Evolutionary conservation across 2,888 invertebrate genomes (phyloP).

Genomic region (Cephus nigrinus): DNA sequence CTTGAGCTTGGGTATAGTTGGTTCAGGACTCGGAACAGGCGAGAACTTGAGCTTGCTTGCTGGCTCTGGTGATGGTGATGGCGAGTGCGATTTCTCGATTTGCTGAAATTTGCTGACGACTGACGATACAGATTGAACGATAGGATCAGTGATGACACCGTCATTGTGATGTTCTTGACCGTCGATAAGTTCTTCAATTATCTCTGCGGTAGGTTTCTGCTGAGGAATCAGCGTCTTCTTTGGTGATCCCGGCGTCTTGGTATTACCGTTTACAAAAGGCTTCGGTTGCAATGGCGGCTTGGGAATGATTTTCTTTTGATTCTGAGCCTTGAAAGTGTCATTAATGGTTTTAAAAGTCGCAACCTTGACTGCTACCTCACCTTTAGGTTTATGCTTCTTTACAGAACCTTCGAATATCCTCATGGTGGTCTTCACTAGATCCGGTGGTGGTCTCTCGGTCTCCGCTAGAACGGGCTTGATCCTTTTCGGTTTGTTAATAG

Average conservation of each 20-base stretch:
- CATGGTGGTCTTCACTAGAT: conserved; percentile 87
- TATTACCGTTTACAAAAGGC: conserved; percentile 60
- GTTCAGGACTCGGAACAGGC: conserved; percentile 59
- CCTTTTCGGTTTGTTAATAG: conserved; percentile 71
- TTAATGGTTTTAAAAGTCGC: conserved; percentile 75
- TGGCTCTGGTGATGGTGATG: conserved; percentile 57
- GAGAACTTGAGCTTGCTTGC: conserved; percentile 55
- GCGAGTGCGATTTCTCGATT: conserved; percentile 57
- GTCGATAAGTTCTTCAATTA: conserved; percentile 43
- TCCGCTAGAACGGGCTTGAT: conserved; percentile 76
- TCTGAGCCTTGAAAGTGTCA: conserved; percentile 68
- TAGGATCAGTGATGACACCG: conserved; percentile 56
- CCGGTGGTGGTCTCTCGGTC: conserved; percentile 86
- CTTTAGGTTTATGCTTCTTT: conserved; percentile 62
- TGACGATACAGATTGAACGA: conserved; percentile 60
- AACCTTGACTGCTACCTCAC: conserved; percentile 75
- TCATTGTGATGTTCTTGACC: conserved; percentile 48
- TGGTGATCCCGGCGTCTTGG: conserved; percentile 60
- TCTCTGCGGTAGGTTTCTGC: conserved; percentile 46
- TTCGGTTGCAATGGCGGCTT: conserved; percentile 69
- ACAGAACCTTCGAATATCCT: conserved; percentile 80
- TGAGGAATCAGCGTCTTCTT: conserved; percentile 51
- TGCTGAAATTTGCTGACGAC: conserved; percentile 64
- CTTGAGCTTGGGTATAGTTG: conserved; percentile 31
- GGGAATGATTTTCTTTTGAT: conserved; percentile 62